Conservation (phyloP, 2,888 invertebrate genomes). For the Drosophila testacea region DNA sequence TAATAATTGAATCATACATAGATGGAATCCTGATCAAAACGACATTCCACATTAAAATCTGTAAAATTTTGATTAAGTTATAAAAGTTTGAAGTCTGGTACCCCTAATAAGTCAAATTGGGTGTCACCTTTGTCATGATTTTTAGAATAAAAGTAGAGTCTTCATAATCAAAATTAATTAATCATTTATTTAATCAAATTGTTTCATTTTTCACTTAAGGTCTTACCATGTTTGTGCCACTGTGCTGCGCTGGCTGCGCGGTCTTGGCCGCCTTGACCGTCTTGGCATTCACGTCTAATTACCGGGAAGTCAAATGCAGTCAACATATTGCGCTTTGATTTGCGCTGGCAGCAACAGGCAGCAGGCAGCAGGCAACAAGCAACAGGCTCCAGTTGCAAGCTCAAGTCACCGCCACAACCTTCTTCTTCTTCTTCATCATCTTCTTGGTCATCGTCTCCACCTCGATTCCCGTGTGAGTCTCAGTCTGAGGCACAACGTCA, state of each 20-base stretch:
- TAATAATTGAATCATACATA: too few species aligned
- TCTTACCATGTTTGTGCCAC: slow-evolving; percentile 15
- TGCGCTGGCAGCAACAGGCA: slow-evolving; percentile 66
- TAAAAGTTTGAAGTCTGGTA: too few species aligned
- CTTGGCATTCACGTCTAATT: slow-evolving; percentile 77
- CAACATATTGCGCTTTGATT: slow-evolving; percentile 81
- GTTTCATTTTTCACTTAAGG: too few species aligned
- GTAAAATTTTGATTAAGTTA: too few species aligned
- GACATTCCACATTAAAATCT: too few species aligned
- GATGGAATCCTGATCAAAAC: too few species aligned
- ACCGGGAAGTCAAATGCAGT: slow-evolving; percentile 82
- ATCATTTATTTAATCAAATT: too few species aligned
- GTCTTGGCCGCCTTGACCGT: slow-evolving; percentile 17
- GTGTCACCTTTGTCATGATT: too few species aligned
- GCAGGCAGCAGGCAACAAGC: slow-evolving; percentile 17
- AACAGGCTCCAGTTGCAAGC: slow-evolving; percentile 27
- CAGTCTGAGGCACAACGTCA: slow-evolving; percentile 13
- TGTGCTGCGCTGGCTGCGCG: slow-evolving; percentile 32
- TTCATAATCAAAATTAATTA: too few species aligned
- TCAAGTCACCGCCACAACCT: slow-evolving; percentile 10
- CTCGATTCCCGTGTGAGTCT: not conserved
- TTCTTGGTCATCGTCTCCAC: not conserved
- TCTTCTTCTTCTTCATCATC: slow-evolving; percentile 1
- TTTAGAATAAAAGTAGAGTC: too few species aligned
- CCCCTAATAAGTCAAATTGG: too few species aligned